Evolutionary conservation across 2,113 vertebrate species (phyloP), one percentile per base, ranked within the genome.

Genomic region (Geothlypis trichas): DNA sequence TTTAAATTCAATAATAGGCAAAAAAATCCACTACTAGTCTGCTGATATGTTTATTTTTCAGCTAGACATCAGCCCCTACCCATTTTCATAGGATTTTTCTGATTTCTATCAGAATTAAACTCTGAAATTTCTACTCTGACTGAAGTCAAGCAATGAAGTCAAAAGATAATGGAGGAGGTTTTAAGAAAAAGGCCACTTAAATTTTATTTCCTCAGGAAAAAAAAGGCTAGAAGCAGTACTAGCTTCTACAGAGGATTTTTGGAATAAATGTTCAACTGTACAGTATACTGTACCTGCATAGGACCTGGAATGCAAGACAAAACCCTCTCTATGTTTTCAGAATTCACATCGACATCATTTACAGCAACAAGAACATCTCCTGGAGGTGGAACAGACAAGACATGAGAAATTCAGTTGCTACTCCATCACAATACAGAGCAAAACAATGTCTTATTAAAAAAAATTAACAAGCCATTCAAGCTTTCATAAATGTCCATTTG

Each of bases 311-410:
- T 99, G 95, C 99, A 99, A 83, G 99, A 99, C 71, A 99, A 97
- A 97, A 99, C 98, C 79, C 98, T 97, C 96, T 99, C 99, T 22
- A 99, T 99, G 96, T 99, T 99, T 96, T 99, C 99, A 11, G 98
- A 97, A 57, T 98, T 99, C 88, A 99, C 99, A 27, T 99, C 99
- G n/a, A 99, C 99, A 79, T 99, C 99, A 21, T 99, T 99, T 85
- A 99, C 98, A 10, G 99, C 99, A 84, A 99, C 95, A 26, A 99
- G 98, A 76, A 97, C 97, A 87, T 99, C 99, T 46, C 99, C 99
- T 99, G 96, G 75, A 96, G 81, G 54, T 46, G 69, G 96, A 62
- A 79, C n/a, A 94, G 75, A 90, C 37, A 95, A 59, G 44, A 93
- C 91, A 68, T 31, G 7, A 81, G 31, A 69, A 91, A 73, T 9